These are phyloP conservation scores for Dorcus parallelipipedus DNA, from an alignment of 2,888 invertebrate genomes.

Conservation along the genomic window DNA sequence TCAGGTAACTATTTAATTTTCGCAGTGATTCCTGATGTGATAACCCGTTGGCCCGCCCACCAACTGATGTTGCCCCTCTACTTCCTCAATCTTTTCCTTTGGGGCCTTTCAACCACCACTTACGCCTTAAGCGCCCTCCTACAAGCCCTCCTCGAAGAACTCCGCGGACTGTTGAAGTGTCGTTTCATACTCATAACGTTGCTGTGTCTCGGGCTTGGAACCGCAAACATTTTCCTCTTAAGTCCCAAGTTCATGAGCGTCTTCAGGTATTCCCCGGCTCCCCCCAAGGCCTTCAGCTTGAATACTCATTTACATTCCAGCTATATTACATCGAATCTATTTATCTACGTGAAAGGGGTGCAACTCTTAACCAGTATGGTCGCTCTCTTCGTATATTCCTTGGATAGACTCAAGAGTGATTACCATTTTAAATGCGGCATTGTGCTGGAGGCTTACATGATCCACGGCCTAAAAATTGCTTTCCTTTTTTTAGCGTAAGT, in stretches of 20 bases:
- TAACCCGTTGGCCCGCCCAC: conserved; percentile 3
- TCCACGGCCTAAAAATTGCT: conserved; percentile 7
- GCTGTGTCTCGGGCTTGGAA: background rate
- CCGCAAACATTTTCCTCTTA: background rate
- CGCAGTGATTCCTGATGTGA: conserved; percentile 12
- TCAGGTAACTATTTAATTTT: conserved; percentile 7
- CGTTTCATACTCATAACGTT: conserved; percentile 1
- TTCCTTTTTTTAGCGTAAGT: conserved; percentile 10
- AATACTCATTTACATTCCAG: too few species aligned
- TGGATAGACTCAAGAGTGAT: conserved; percentile 11
- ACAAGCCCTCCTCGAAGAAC: conserved; percentile 11
- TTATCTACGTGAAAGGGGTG: background rate
- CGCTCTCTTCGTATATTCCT: conserved; percentile 13
- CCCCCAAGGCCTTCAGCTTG: too few species aligned
- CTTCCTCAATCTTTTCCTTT: conserved; percentile 12
- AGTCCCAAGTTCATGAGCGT: background rate
- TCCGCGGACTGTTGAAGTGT: conserved; percentile 3
- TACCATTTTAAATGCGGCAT: conserved; percentile 13
- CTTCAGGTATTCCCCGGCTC: too few species aligned
- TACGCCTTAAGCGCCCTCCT: conserved; percentile 8
- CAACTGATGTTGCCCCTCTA: conserved; percentile 12
- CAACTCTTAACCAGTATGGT: conserved; percentile 8
- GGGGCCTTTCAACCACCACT: conserved; percentile 7
- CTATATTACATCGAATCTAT: too few species aligned
- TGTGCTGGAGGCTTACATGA: conserved; percentile 13